Evolutionary conservation across 2,888 invertebrate species (phyloP), one percentile per base, ranked within the genome.

Genomic region (Odontothrips loti): DNA sequence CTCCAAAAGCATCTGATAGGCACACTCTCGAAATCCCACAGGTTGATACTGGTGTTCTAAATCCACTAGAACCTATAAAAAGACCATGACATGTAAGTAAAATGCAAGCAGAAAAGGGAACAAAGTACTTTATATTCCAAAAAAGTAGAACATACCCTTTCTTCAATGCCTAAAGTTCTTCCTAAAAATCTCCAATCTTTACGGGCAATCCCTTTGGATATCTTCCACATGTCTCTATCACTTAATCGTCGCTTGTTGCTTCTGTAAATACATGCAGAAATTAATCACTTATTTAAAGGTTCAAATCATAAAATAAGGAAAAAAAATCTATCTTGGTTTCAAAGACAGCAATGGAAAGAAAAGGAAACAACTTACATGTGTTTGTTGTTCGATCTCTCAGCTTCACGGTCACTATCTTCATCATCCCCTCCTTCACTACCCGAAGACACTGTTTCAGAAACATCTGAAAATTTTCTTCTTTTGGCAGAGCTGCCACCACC

Each of bases 1-100:
- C 17, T 83, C 82, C 20, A 85, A 80, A n/a, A 86, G 82, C 84
- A 85, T 84, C 81, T 86, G 86, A 80, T 85, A 86, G 1, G 85
- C 83, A 82, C 85, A 85, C 81, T 86, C 86, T 17, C 85, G 83
- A 48, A 84, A 83, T 11, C 85, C 85, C 10, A 80, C 81, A 15
- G 82, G 78, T 23, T 84, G 83, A 48, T 85, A 82, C 0, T 82
- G 75, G 34, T 84, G 83, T 58, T 85, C 84, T 47, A 86, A 82
- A 79, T 84, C 83, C 17, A 83, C 79, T 11, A 85, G 80, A 8
- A 83, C 83, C 68, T 75, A 20, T 15, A 20, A 15, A 58, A 17
- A 58, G 23, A 23, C 0, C 27, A 27, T 0, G 12, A 75, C 12
- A 27, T 27, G 12, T 3, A 9, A 75, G 1, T 27, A 8, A 1